Evolutionary conservation across 2,888 invertebrate species (phyloP).

Genomic region (Drosophila birchii): DNA sequence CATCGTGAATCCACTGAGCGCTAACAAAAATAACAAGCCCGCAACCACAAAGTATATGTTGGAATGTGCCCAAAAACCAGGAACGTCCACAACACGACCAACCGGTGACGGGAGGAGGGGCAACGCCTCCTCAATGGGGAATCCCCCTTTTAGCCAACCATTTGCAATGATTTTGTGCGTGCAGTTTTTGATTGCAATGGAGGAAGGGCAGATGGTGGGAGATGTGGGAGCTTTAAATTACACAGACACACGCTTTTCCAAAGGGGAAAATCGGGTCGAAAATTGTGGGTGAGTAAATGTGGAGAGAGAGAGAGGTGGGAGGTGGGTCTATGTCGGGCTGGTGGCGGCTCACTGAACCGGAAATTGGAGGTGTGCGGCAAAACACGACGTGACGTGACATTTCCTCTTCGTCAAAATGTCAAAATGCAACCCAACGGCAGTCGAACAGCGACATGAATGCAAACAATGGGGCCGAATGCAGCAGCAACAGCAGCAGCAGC

Average conservation of each 20-base stretch:
- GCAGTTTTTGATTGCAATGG: constrained; percentile 73
- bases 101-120: background rate
- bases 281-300: too few relatives aligned
- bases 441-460: constrained; percentile 58
- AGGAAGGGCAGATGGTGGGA: background rate
- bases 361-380: constrained; percentile 85
- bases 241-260: constrained; percentile 25
- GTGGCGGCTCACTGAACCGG: constrained; percentile 75
- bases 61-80: constrained; percentile 42
- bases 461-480: constrained; percentile 62
- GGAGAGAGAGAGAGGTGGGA: background rate
- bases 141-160: background rate
- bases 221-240: constrained; percentile 17
- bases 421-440: constrained; percentile 74
- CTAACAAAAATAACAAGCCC: constrained; percentile 7
- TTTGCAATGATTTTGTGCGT: constrained; percentile 63
- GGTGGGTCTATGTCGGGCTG: constrained; percentile 1
- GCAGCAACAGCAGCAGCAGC: constrained; percentile 2
- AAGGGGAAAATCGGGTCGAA: constrained; percentile 2
- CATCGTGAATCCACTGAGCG: background rate
- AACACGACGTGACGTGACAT: constrained; percentile 85
- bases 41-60: constrained; percentile 60
- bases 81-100: constrained; percentile 67
- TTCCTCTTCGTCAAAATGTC: constrained; percentile 85
- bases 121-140: background rate